Evolutionary conservation across 2,113 vertebrate species (phyloP).

Genomic region (Coptodon rendalli): DNA sequence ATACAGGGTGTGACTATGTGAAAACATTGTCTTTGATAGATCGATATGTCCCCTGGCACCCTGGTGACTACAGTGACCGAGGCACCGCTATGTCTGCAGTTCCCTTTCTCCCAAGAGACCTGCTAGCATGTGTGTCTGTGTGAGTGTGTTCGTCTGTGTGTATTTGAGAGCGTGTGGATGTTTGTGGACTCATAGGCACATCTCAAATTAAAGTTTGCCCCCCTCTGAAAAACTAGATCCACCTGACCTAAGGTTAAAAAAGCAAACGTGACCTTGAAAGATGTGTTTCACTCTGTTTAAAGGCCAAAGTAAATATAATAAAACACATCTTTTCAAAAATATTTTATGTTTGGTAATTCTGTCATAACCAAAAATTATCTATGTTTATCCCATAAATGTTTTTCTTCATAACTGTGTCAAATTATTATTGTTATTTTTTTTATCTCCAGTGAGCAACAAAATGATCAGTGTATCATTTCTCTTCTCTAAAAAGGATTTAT

Average conservation of each 20-base stretch:
- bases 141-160: neutral
- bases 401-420: neutral
- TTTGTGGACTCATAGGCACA: neutral
- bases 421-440: neutral
- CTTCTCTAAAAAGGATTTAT: neutral
- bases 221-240: conserved; percentile 19
- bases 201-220: neutral
- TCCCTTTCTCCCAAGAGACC: conserved; percentile 15
- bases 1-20: conserved; percentile 9
- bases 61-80: neutral
- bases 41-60: conserved; percentile 32
- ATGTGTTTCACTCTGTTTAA: conserved; percentile 7
- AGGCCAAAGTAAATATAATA: conserved; percentile 51
- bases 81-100: conserved; percentile 49
- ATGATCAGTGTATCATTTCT: neutral
- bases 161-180: neutral
- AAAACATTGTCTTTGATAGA: conserved; percentile 19
- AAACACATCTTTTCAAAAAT: neutral
- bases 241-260: conserved; percentile 45
- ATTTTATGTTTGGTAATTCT: neutral
- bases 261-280: conserved; percentile 35
- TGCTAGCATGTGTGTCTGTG: neutral
- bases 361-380: neutral
- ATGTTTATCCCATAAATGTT: neutral
- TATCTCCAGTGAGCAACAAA: neutral